Evolutionary conservation across 2,888 invertebrate species (phyloP).

Genomic region (Cryptocheilus praepositus): DNA sequence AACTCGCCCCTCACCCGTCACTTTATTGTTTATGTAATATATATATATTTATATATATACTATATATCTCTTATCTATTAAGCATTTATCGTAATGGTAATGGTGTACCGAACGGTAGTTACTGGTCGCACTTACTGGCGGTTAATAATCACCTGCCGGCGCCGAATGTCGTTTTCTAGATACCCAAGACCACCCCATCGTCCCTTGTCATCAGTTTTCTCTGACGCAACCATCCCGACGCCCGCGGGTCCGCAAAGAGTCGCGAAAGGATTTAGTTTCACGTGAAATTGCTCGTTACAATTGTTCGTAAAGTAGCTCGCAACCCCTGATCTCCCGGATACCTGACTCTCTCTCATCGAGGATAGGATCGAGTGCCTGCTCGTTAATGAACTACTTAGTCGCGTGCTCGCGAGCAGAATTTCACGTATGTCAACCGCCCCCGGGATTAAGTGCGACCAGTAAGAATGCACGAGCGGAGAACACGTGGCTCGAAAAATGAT

Average conservation of each 20-base stretch:
- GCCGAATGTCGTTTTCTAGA: not conserved
- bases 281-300: no score
- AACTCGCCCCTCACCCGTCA: slow-evolving; percentile 27
- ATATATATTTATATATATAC: slow-evolving; percentile 11
- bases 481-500: slow-evolving; percentile 8
- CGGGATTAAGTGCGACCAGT: not conserved
- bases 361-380: no score
- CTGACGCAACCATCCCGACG: not conserved
- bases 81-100: slow-evolving; percentile 37
- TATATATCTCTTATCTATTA: slow-evolving; percentile 28
- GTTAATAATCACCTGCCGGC: no score
- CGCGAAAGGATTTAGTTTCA: no score
- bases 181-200: not conserved
- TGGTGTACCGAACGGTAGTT: slow-evolving; percentile 30
- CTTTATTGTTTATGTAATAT: slow-evolving; percentile 13
- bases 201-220: not conserved
- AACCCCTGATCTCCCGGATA: no score
- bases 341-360: no score
- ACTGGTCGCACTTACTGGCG: slow-evolving; percentile 40
- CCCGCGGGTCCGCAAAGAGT: no score
- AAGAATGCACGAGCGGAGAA: slow-evolving; percentile 2
- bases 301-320: no score
- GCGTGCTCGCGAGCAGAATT: no score
- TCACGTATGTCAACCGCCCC: not conserved
- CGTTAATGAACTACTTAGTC: no score